A percentile compares a stretch with the other conserved stretches of the same genome.
Evolutionary conservation across 2,797 vertebrate species (phyloP).

Genomic region (Neomorphus geoffroyi): DNA sequence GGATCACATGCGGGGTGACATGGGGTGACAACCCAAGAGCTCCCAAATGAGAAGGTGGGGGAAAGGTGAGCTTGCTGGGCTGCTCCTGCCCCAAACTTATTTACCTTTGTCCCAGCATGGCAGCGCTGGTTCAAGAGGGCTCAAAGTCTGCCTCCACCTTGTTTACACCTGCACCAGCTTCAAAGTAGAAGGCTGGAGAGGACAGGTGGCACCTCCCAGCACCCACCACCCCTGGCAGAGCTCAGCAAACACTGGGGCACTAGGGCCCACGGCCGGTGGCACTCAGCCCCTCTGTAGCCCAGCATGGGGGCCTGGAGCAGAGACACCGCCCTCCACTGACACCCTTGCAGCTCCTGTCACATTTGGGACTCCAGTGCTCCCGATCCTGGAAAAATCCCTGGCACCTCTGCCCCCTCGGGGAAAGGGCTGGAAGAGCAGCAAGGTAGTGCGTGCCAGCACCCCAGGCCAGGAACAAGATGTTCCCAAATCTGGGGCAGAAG

Average conservation of each 20-base stretch:
- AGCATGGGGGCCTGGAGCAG: fast-evolving
- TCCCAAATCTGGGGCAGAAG: slow-evolving; percentile 3
- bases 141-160: slow-evolving; percentile 60
- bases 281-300: not conserved
- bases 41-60: fast-evolving
- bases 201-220: not conserved
- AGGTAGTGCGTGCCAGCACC: not conserved
- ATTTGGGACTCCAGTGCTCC: fast-evolving
- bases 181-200: not conserved
- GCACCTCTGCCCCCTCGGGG: not conserved
- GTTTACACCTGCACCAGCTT: not conserved
- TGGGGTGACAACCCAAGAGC: fast-evolving
- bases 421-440: not conserved
- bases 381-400: not conserved
- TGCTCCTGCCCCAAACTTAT: not conserved
- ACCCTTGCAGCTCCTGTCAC: not conserved
- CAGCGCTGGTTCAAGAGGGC: not conserved
- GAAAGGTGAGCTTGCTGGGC: not conserved
- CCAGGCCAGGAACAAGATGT: not conserved
- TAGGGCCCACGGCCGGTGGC: fast-evolving
- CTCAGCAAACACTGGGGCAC: not conserved
- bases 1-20: fast-evolving
- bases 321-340: not conserved
- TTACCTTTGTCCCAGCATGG: not conserved
- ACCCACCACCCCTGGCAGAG: not conserved